Evolutionary conservation across 2,888 invertebrate genomes (phyloP).

Genomic region (Lydus trimaculatus): DNA sequence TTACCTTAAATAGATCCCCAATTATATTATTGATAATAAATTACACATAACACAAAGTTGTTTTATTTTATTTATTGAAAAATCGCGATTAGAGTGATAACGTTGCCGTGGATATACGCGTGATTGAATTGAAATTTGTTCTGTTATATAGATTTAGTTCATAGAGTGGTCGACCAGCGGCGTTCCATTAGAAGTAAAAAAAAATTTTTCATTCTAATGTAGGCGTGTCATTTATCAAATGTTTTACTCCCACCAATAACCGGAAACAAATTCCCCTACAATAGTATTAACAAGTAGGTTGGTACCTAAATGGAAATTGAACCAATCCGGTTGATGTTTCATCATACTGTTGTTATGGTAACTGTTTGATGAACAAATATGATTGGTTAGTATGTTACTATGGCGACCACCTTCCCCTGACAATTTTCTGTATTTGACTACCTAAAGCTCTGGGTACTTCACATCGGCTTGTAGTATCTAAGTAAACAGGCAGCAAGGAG

Average conservation of each 20-base stretch:
- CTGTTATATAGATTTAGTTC: slow-evolving; percentile 37
- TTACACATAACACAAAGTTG: neutral
- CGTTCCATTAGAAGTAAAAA: slow-evolving; percentile 24
- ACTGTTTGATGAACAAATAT: slow-evolving; percentile 31
- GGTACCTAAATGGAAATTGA: neutral
- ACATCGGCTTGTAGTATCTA: slow-evolving; percentile 63
- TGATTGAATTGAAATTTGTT: slow-evolving; percentile 40
- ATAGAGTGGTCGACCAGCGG: slow-evolving; percentile 37
- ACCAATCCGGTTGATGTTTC: slow-evolving; percentile 44
- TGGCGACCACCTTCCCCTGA: slow-evolving; percentile 54
- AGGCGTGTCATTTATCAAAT: slow-evolving; percentile 5
- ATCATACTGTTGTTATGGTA: slow-evolving; percentile 46
- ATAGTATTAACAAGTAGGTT: slow-evolving; percentile 26
- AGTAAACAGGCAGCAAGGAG: slow-evolving; percentile 63
- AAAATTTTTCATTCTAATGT: neutral
- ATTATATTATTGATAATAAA: neutral
- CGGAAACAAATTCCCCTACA: slow-evolving; percentile 27
- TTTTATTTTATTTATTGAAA: neutral
- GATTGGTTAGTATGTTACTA: slow-evolving; percentile 50
- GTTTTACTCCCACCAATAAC: slow-evolving; percentile 30
- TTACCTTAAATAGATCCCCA: neutral
- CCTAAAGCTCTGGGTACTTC: slow-evolving; percentile 63
- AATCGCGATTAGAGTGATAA: neutral
- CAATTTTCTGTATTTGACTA: slow-evolving; percentile 59
- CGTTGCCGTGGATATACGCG: slow-evolving; percentile 25